Evolutionary conservation across 2,797 vertebrate genomes (phyloP).

Genomic region (Onychomys arenicola): DNA sequence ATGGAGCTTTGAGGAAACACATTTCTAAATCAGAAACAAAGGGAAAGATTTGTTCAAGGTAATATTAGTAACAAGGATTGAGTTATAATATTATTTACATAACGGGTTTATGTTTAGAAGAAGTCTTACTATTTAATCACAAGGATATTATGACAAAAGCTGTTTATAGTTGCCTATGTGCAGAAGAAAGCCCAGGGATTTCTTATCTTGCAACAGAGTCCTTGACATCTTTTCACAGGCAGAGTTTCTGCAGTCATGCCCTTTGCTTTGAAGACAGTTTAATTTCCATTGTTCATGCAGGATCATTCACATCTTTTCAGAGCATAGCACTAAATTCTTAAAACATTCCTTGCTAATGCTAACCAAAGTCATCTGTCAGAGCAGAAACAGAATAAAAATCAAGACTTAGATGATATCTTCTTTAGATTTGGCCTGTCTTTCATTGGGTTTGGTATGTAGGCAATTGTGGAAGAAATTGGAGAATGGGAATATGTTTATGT

Average conservation of each 20-base stretch:
- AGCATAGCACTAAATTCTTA: background rate
- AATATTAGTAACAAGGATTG: conserved; percentile 39
- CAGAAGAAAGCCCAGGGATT: background rate
- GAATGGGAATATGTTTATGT: background rate
- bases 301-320: background rate
- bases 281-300: background rate
- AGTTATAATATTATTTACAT: conserved; percentile 47
- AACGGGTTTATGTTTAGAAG: background rate
- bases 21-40: conserved; percentile 51
- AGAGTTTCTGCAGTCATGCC: background rate
- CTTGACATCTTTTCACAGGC: background rate
- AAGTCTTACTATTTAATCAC: background rate
- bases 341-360: background rate
- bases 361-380: background rate
- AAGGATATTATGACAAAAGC: background rate
- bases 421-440: background rate
- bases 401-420: conserved; percentile 34
- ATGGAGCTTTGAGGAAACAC: background rate
- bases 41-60: conserved; percentile 3
- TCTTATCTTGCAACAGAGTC: background rate
- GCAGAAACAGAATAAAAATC: background rate
- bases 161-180: background rate
- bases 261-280: background rate
- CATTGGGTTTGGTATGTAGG: background rate
- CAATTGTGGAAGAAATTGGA: conserved; percentile 11